Percentiles rank a stretch among this genome's conserved stretches.
Conservation (phyloP, 2,888 invertebrate species). For the Drosophila fungiperda region DNA sequence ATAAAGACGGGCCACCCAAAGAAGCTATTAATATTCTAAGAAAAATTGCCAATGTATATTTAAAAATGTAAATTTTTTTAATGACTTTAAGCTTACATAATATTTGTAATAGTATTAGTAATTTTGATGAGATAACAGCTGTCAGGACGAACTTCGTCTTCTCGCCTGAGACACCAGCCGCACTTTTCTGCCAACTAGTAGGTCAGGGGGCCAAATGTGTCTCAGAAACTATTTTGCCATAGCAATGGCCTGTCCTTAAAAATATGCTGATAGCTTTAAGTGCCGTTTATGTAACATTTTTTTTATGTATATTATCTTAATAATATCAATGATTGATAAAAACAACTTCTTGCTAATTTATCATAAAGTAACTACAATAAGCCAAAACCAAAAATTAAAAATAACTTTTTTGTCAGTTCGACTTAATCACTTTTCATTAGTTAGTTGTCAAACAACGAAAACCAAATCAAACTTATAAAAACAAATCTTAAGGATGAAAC, state of each 20-base stretch:
- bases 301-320: background rate
- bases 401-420: background rate
- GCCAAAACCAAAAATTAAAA: background rate
- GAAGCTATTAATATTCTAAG: conserved; percentile 44
- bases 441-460: background rate
- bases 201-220: conserved; percentile 9
- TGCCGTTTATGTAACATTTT: background rate
- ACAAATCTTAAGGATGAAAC: background rate
- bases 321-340: background rate
- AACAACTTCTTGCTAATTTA: background rate
- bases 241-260: background rate
- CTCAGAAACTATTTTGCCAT: conserved; percentile 38
- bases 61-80: conserved; percentile 73
- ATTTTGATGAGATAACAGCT: conserved; percentile 35
- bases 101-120: conserved; percentile 50
- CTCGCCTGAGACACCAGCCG: conserved; percentile 38
- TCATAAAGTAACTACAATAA: background rate
- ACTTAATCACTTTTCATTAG: background rate
- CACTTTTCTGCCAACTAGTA: conserved; percentile 10
- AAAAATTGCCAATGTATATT: conserved; percentile 65
- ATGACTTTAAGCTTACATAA: conserved; percentile 63
- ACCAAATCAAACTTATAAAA: background rate
- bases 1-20: background rate
- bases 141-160: conserved; percentile 9
- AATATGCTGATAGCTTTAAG: background rate